Evolutionary conservation across 92 coral and sea anemone genomes (phyloP).

Genomic region (Heliopora coerulea): DNA sequence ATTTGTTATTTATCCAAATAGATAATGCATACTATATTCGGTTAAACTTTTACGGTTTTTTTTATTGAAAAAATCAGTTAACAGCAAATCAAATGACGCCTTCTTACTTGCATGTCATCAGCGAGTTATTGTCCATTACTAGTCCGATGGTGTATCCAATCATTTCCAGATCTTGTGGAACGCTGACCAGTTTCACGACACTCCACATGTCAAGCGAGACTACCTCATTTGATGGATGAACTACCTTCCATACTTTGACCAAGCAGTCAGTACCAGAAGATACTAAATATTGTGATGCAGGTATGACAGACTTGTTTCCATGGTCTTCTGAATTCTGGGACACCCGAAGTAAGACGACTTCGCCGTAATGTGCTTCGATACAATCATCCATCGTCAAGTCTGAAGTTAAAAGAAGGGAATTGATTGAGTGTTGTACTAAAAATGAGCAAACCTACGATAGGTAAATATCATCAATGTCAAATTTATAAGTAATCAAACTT

Average conservation of each 20-base stretch:
- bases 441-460: too few relatives aligned
- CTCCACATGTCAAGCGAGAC: conserved; percentile 67
- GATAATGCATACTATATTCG: too few relatives aligned
- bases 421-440: too few relatives aligned
- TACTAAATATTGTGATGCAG: conserved; percentile 60
- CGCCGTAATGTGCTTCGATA: conserved; percentile 93
- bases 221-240: conserved; percentile 26
- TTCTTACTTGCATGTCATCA: conserved; percentile 77
- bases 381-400: conserved; percentile 74
- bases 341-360: conserved; percentile 66
- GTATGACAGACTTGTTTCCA: neutral
- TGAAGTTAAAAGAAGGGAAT: conserved; percentile 25
- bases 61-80: too few relatives aligned
- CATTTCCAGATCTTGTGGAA: conserved; percentile 77
- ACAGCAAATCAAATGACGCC: too few relatives aligned
- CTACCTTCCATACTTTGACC: conserved; percentile 77
- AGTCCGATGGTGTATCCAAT: conserved; percentile 77
- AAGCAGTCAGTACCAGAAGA: conserved; percentile 81
- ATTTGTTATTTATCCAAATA: too few relatives aligned
- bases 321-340: conserved; percentile 43
- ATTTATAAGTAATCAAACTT: neutral
- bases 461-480: too few relatives aligned
- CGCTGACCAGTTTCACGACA: conserved; percentile 64
- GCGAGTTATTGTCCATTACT: conserved; percentile 71
- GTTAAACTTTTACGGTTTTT: too few relatives aligned